Evolutionary conservation across 1,140 invertebrate genomes (phyloP), one percentile per base, ranked within the genome.

Genomic region (Amphibalanus amphitrite): DNA sequence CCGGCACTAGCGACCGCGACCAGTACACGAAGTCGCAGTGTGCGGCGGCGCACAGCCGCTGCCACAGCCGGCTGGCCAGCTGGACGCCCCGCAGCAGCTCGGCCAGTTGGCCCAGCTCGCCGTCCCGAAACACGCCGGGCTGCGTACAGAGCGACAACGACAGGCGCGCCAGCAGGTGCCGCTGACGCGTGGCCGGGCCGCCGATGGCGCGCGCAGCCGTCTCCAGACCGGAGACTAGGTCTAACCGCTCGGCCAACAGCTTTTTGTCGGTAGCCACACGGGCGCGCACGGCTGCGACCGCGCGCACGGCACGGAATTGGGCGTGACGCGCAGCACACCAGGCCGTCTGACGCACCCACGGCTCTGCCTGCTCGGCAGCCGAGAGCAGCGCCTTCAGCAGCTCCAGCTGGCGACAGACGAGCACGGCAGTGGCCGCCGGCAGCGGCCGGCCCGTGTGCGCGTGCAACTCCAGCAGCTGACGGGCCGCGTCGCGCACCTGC

Each of bases 21-120:
- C 89, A 92, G 78, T 90, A 89, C n/a, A 93, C 78, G 81, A 90
- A 89, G 64, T 87, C 87, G 75, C 88, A 88, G 78, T 91, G 84
- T 77, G 86, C 89, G 28, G 86, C 83, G 72, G 80, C 78, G 64
- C 84, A 79, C 71, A 92, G 77, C 78, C 82, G 83, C 74, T 82
- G 78, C 70, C 84, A 80, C 64, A 89, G 82, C 77, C 85, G 84
- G 75, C 83, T 83, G 67, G 90, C 81, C 30, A 82, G 78, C 76
- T 87, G 85, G 67, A 90, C 81, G 77, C 86, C 86, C 72, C 84
- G 83, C 74, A 91, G 69, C 23, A 74, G 38, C n/a, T 79, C 78
- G 40, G 81, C 78, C 69, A 88, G 78, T 77, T 82, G 83, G 10
- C 77, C 74, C 73, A 84, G 79, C 71, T 81, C 82, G 71, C 85